Conservation (phyloP, 2,113 vertebrate genomes). For the Oceanites oceanicus region DNA sequence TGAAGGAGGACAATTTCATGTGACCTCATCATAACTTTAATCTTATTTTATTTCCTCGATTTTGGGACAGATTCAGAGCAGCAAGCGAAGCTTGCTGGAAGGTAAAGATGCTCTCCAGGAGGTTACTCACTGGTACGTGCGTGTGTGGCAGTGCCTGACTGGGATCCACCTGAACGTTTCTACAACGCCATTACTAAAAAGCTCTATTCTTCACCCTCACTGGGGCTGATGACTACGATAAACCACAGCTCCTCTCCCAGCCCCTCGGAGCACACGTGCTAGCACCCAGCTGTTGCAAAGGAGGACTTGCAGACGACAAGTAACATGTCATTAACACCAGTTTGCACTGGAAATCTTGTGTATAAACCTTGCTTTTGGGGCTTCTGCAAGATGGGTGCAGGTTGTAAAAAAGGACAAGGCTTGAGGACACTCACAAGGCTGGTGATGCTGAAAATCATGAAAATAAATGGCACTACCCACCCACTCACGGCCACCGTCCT, state of each 20-base stretch:
- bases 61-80: not conserved
- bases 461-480: not conserved
- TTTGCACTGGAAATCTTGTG: not conserved
- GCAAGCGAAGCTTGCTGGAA: not conserved
- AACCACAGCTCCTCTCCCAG: not conserved
- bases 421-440: not conserved
- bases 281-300: not conserved
- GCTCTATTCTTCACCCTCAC: not conserved
- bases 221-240: not conserved
- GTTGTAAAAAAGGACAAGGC: too few relatives aligned
- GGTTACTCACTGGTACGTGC: accelerated
- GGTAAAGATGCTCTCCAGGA: not conserved
- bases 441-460: not conserved
- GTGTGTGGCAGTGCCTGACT: accelerated
- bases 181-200: not conserved
- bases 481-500: not conserved
- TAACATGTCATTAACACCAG: accelerated
- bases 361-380: accelerated
- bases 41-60: not conserved
- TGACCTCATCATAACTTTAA: not conserved
- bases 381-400: not conserved
- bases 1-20: not conserved
- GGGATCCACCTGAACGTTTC: not conserved
- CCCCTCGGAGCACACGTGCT: not conserved
- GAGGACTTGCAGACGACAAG: not conserved